Percentiles rank a stretch among this genome's conserved stretches.
Evolutionary conservation across 2,888 invertebrate species (phyloP).

Genomic region (Yponomeuta plumbellus): DNA sequence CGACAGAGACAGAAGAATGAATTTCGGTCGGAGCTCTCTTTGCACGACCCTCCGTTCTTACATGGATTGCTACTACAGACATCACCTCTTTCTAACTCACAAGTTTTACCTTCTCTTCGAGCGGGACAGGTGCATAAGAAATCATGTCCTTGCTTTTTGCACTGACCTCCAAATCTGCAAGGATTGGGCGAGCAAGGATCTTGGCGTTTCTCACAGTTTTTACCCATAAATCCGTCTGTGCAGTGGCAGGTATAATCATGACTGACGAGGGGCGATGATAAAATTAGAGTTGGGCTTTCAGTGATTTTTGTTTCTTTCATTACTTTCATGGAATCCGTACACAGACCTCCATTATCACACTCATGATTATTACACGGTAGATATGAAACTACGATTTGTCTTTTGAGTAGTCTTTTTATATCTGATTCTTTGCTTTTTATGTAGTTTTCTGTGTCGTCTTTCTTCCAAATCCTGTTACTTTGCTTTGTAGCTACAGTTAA

Average conservation of each 20-base stretch:
- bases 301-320: slow-evolving; percentile 83
- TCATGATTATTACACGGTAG: slow-evolving; percentile 84
- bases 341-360: slow-evolving; percentile 87
- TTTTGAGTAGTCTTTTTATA: slow-evolving; percentile 79
- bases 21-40: slow-evolving; percentile 90
- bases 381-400: slow-evolving; percentile 81
- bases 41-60: slow-evolving; percentile 93
- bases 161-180: slow-evolving; percentile 89
- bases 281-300: slow-evolving; percentile 87
- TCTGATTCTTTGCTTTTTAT: slow-evolving; percentile 80
- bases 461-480: slow-evolving; percentile 78
- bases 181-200: slow-evolving; percentile 95
- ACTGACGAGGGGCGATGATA: slow-evolving; percentile 87
- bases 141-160: slow-evolving; percentile 88
- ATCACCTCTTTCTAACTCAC: slow-evolving; percentile 89
- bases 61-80: slow-evolving; percentile 92
- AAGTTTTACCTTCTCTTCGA: slow-evolving; percentile 87
- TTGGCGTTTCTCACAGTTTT: slow-evolving; percentile 88
- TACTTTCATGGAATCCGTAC: slow-evolving; percentile 83
- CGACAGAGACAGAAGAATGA: slow-evolving; percentile 95
- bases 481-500: slow-evolving; percentile 82
- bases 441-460: slow-evolving; percentile 79
- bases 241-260: slow-evolving; percentile 90
- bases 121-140: slow-evolving; percentile 89
- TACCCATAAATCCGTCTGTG: slow-evolving; percentile 88